Evolutionary conservation across 2,113 vertebrate genomes (phyloP).

Genomic region (Antechinus stuartii): DNA sequence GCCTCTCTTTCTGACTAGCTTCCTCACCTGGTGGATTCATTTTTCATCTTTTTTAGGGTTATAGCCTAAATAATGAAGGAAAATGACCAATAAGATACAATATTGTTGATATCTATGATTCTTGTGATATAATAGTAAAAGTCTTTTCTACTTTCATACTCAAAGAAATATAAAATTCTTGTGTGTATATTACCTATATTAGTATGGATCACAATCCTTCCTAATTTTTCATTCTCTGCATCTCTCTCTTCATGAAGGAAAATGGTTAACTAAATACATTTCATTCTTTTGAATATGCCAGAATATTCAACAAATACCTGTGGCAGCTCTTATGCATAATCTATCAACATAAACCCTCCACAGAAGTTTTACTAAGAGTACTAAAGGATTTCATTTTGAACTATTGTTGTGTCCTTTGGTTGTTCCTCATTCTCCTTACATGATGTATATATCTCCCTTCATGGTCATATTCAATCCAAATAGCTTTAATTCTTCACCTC

Average conservation of each 20-base stretch:
- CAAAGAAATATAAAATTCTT: neutral
- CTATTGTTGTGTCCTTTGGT: neutral
- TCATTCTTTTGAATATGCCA: neutral
- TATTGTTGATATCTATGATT: neutral
- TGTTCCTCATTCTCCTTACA: neutral
- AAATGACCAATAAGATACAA: constrained; percentile 18
- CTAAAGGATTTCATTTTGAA: neutral
- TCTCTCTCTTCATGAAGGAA: neutral
- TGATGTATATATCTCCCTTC: neutral
- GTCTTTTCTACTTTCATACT: neutral
- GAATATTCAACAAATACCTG: neutral
- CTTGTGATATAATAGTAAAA: constrained; percentile 33
- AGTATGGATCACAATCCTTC: neutral
- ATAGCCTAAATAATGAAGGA: constrained; percentile 13
- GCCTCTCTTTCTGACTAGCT: neutral
- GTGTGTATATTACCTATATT: neutral
- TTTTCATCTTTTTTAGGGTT: constrained; percentile 17
- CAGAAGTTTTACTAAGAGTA: neutral
- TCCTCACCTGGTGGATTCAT: constrained; percentile 12
- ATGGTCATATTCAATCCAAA: neutral
- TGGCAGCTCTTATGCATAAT: neutral
- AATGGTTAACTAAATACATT: neutral
- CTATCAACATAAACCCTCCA: neutral
- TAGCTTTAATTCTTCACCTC: neutral
- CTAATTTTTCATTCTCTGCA: neutral